Evolutionary conservation across 2,113 vertebrate species (phyloP).

Genomic region (Meriones unguiculatus): DNA sequence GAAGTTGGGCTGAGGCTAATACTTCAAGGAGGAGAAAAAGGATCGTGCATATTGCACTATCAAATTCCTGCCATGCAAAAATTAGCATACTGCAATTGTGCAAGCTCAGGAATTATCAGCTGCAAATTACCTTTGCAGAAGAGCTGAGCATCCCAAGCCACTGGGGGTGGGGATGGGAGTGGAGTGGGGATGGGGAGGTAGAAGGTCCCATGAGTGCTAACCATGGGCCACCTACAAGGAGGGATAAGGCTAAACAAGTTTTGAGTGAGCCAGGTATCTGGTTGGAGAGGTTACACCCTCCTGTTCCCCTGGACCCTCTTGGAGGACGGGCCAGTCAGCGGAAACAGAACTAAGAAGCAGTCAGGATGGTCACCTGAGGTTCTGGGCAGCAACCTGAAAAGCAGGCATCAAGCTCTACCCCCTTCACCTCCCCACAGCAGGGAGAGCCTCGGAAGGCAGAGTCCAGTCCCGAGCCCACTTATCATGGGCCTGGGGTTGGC

Average conservation of each 20-base stretch:
- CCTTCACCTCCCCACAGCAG: background rate
- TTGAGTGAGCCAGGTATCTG: rapidly evolving
- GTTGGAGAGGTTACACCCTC: background rate
- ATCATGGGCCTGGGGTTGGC: background rate
- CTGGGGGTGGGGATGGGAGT: background rate
- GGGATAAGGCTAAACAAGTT: background rate
- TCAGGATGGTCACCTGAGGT: background rate
- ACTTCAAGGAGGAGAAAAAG: conserved; percentile 22
- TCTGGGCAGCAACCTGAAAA: background rate
- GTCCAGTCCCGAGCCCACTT: too few species aligned
- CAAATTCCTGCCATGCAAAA: conserved; percentile 40
- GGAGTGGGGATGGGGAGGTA: background rate
- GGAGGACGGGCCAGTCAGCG: too few species aligned
- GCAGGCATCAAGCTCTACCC: background rate
- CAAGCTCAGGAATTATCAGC: conserved; percentile 32
- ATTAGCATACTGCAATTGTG: background rate
- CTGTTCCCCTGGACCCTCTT: background rate
- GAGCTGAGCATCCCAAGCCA: background rate
- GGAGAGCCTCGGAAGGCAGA: background rate
- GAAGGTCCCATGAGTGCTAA: background rate
- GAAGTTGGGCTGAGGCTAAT: conserved; percentile 18
- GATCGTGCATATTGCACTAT: background rate
- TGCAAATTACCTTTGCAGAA: conserved; percentile 1
- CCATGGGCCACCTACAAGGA: background rate
- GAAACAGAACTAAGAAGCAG: rapidly evolving